These are phyloP conservation scores for Miichthys miiuy DNA, from an alignment of 2,797 vertebrate genomes.

Conservation along the genomic window DNA sequence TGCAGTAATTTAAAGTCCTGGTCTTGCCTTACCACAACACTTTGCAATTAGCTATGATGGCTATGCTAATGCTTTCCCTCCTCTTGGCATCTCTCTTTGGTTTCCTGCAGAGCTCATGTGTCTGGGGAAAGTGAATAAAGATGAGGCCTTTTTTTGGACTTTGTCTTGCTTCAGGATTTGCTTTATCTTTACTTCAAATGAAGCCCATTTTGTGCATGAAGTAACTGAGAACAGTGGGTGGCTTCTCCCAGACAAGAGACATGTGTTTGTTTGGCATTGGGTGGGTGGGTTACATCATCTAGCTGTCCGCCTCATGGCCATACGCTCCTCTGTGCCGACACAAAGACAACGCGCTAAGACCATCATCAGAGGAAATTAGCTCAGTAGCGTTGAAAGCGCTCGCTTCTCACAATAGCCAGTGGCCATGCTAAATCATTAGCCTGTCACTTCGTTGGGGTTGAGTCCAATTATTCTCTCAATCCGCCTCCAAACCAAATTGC, in stretches of 20 bases:
- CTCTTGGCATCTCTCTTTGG: slow-evolving; percentile 45
- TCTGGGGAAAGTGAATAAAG: slow-evolving; percentile 49
- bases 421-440: slow-evolving; percentile 84
- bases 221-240: slow-evolving; percentile 72
- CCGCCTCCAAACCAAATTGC: slow-evolving; percentile 85
- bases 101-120: slow-evolving; percentile 41
- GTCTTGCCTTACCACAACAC: slow-evolving; percentile 29
- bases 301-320: slow-evolving; percentile 78
- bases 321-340: slow-evolving; percentile 75
- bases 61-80: slow-evolving; percentile 59
- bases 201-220: slow-evolving; percentile 56
- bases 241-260: slow-evolving; percentile 74
- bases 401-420: slow-evolving; percentile 85
- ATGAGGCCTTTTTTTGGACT: slow-evolving; percentile 54
- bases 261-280: slow-evolving; percentile 81
- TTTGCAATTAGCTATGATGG: slow-evolving; percentile 58
- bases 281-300: slow-evolving; percentile 83
- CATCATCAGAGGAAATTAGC: slow-evolving; percentile 85
- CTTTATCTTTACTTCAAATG: slow-evolving; percentile 69
- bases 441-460: slow-evolving; percentile 80
- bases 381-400: slow-evolving; percentile 79
- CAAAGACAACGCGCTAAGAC: slow-evolving; percentile 79
- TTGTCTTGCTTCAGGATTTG: slow-evolving; percentile 54
- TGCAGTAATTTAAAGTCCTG: slow-evolving; percentile 47
- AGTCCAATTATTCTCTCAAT: slow-evolving; percentile 85